phyloP scores from a whole-genome alignment of 2,888 invertebrate species.

The Chrysolina americana region DNA sequence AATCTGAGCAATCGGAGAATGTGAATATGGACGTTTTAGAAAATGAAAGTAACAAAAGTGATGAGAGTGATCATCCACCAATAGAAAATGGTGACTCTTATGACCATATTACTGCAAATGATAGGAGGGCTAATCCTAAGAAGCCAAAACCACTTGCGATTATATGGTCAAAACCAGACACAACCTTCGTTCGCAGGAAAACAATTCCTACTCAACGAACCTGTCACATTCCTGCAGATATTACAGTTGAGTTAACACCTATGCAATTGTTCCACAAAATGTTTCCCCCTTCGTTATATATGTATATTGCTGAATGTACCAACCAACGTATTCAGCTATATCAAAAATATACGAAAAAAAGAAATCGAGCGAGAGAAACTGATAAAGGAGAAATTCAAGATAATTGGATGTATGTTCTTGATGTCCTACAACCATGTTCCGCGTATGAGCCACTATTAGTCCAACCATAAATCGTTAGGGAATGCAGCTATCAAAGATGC shows the following conservation, averaged over 20 bases:
- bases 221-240: neutral
- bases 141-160: neutral
- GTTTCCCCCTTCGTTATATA: neutral
- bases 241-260: neutral
- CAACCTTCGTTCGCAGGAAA: neutral
- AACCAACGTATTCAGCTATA: neutral
- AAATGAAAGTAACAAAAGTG: neutral
- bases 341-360: constrained; percentile 3
- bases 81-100: neutral
- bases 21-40: neutral
- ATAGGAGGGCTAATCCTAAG: neutral
- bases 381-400: constrained; percentile 16
- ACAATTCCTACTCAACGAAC: neutral
- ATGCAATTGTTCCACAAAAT: constrained; percentile 4
- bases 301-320: neutral
- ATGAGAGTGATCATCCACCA: neutral
- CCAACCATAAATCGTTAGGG: no score
- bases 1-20: neutral
- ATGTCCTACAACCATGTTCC: constrained; percentile 21
- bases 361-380: neutral
- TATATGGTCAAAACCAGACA: neutral
- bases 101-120: neutral
- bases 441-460: constrained; percentile 1
- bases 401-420: constrained; percentile 11
- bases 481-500: no score